A percentile compares a stretch with the other conserved stretches of the same genome.
These are phyloP conservation scores for Azorinus chamasolen DNA, from an alignment of 2,888 invertebrate genomes.

Conservation along the genomic window DNA sequence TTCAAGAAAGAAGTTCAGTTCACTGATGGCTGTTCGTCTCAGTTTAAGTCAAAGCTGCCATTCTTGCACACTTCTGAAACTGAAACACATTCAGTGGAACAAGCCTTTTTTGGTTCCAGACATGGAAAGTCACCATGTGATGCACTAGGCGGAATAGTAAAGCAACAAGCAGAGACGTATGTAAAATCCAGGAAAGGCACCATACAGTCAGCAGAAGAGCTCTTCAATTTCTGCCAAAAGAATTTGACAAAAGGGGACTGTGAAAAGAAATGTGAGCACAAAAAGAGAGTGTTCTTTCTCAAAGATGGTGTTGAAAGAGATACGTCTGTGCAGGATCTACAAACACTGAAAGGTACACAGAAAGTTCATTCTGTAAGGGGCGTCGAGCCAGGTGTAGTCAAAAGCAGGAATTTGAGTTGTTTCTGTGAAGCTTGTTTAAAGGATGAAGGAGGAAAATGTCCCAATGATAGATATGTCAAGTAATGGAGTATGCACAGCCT, in stretches of 20 bases:
- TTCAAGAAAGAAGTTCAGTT: slow-evolving; percentile 31
- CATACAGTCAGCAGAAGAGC: slow-evolving; percentile 32
- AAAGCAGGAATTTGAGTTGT: slow-evolving; percentile 33
- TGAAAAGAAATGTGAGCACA: slow-evolving; percentile 38
- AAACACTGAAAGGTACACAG: slow-evolving; percentile 35
- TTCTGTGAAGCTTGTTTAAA: slow-evolving; percentile 17
- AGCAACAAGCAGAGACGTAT: slow-evolving; percentile 35
- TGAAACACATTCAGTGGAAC: slow-evolving; percentile 25
- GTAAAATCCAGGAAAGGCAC: slow-evolving; percentile 39
- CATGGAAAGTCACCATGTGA: slow-evolving; percentile 45
- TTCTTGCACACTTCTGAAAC: slow-evolving; percentile 30
- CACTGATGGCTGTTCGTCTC: slow-evolving; percentile 39
- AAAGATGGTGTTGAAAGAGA: slow-evolving; percentile 1
- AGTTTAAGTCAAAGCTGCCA: slow-evolving; percentile 46
- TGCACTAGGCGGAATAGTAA: slow-evolving; percentile 35
- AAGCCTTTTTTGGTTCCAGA: slow-evolving; percentile 41
- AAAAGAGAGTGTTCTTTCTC: too few relatives aligned
- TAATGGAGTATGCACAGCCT: slow-evolving; percentile 13
- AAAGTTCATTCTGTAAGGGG: slow-evolving; percentile 29
- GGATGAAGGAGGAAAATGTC: slow-evolving; percentile 2
- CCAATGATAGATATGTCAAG: neutral
- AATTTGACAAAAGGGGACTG: slow-evolving; percentile 22
- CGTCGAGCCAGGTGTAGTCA: slow-evolving; percentile 24
- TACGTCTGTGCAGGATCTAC: neutral
- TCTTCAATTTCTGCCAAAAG: slow-evolving; percentile 32